Evolutionary conservation across 2,888 invertebrate genomes (phyloP).

Genomic region (Tubiluchus corallicola): DNA sequence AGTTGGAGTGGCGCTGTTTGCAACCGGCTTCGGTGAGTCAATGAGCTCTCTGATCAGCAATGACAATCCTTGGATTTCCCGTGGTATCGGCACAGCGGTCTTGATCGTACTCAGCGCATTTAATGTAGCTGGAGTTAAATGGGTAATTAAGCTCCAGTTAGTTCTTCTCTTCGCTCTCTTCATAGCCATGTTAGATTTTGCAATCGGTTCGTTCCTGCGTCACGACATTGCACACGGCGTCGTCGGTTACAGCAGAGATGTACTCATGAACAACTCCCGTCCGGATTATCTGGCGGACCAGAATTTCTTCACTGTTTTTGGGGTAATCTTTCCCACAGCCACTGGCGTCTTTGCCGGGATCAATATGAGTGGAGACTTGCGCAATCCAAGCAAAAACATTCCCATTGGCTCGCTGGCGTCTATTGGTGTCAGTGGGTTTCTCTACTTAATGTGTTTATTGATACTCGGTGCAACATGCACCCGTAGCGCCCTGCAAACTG

Average conservation of each 20-base stretch:
- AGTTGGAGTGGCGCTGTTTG: conserved; percentile 85
- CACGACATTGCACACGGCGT: conserved; percentile 75
- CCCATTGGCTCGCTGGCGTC: conserved; percentile 86
- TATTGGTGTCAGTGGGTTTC: conserved; percentile 63
- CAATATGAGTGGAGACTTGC: conserved; percentile 92
- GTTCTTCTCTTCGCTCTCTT: conserved; percentile 62
- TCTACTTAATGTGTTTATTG: conserved; percentile 72
- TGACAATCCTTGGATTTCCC: conserved; percentile 52
- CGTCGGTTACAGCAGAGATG: conserved; percentile 61
- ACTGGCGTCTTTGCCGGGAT: conserved; percentile 92
- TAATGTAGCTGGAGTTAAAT: conserved; percentile 89
- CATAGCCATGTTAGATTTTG: no score
- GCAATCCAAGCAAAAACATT: conserved; percentile 74
- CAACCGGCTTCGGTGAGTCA: conserved; percentile 90
- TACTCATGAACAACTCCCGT: conserved; percentile 60
- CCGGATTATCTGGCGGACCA: conserved; percentile 56
- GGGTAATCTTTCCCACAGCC: conserved; percentile 91
- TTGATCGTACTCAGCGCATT: conserved; percentile 67
- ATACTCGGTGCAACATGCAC: conserved; percentile 74
- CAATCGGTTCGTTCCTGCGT: conserved; percentile 84
- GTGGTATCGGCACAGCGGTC: conserved; percentile 69
- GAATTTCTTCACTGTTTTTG: conserved; percentile 87
- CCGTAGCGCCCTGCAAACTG: conserved; percentile 45
- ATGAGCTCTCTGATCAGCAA: conserved; percentile 63
- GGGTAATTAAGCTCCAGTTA: conserved; percentile 91